Evolutionary conservation across 1,140 invertebrate species (phyloP).

Genomic region (Caenorhabditis briggsae): DNA sequence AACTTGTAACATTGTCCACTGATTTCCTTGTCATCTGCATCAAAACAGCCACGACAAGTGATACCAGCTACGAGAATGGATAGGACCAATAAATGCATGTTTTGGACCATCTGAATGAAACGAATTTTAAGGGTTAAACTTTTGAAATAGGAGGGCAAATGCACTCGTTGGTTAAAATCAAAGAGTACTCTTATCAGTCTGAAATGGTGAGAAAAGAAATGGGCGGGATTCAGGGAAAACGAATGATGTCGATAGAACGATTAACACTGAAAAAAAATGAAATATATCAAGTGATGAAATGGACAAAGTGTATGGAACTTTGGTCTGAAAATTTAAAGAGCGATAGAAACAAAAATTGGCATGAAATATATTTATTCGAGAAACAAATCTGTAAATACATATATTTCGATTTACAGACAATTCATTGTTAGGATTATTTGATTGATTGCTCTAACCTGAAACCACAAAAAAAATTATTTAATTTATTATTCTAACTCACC

Average conservation of each 20-base stretch:
- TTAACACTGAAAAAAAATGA: background rate
- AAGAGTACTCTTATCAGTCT: no score
- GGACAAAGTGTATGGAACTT: background rate
- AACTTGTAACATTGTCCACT: background rate
- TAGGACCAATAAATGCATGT: background rate
- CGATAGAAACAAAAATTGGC: no score
- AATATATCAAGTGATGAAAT: background rate
- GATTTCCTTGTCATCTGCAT: constrained; percentile 28
- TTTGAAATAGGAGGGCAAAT: background rate
- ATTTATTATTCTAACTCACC: no score
- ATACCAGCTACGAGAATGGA: background rate
- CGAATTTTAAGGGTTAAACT: background rate
- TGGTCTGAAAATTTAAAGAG: no score
- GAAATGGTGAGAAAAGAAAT: background rate
- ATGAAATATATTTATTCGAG: no score
- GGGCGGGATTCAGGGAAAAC: background rate
- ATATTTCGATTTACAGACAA: no score
- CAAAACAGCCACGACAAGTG: constrained; percentile 25
- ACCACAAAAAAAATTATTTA: no score
- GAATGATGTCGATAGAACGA: no score
- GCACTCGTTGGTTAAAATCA: background rate
- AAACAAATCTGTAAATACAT: no score
- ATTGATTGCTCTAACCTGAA: no score
- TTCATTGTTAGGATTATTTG: no score
- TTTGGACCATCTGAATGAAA: background rate